A percentile compares a stretch with the other conserved stretches of the same genome.
phyloP scores from a whole-genome alignment of 2,113 vertebrate genomes.

The Gobio gobio region DNA sequence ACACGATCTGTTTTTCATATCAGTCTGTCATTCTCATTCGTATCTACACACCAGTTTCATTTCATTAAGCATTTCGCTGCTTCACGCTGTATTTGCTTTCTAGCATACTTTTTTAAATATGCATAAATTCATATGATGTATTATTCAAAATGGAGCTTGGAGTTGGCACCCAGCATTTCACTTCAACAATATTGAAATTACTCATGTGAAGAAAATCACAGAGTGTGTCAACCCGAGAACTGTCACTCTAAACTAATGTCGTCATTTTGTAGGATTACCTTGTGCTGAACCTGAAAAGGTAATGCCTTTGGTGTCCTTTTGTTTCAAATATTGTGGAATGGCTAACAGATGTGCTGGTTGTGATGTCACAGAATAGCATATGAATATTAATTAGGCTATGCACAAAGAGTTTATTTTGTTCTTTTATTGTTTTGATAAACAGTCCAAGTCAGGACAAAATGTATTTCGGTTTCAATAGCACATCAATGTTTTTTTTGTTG shows the following conservation, averaged over 20 bases:
- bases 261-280: slow-evolving; percentile 37
- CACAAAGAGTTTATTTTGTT: not conserved
- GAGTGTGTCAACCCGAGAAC: slow-evolving; percentile 34
- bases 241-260: slow-evolving; percentile 48
- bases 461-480: not conserved
- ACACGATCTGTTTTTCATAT: not conserved
- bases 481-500: not conserved
- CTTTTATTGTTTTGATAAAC: not conserved
- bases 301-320: not conserved
- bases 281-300: not conserved
- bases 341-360: not conserved
- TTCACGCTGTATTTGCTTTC: slow-evolving; percentile 45
- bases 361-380: not conserved
- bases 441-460: not conserved
- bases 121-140: slow-evolving; percentile 59
- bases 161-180: slow-evolving; percentile 52
- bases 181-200: slow-evolving; percentile 52
- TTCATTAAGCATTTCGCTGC: slow-evolving; percentile 52
- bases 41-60: slow-evolving; percentile 37
- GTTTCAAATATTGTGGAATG: not conserved
- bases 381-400: not conserved
- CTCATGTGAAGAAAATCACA: slow-evolving; percentile 49
- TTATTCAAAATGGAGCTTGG: slow-evolving; percentile 63
- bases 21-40: slow-evolving; percentile 2
- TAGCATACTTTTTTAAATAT: slow-evolving; percentile 61